A percentile compares a stretch with the other conserved stretches of the same genome.
phyloP scores from a whole-genome alignment of 2,797 vertebrate genomes.

The Xenopus petersii region DNA sequence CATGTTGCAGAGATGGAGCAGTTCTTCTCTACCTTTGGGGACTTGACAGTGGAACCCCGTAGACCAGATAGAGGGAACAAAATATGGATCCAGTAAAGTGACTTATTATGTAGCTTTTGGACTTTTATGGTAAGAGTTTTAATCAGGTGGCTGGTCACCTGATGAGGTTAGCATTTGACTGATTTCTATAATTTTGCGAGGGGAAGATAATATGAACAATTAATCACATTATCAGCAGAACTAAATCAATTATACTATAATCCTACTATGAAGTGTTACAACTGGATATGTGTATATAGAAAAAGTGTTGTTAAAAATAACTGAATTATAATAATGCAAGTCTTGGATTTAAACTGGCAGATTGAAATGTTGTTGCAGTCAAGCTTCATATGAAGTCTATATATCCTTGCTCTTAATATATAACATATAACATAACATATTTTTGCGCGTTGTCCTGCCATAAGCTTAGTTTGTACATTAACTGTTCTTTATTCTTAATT shows the following conservation, averaged over 20 bases:
- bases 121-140: slow-evolving; percentile 36
- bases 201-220: slow-evolving; percentile 52
- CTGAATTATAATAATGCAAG: slow-evolving; percentile 81
- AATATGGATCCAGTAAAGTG: slow-evolving; percentile 92
- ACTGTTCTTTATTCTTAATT: slow-evolving; percentile 60
- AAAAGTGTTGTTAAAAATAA: slow-evolving; percentile 56
- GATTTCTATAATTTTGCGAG: slow-evolving; percentile 53
- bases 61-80: slow-evolving; percentile 85
- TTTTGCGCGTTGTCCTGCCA: slow-evolving; percentile 81
- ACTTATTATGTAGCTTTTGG: slow-evolving; percentile 44
- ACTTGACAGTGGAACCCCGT: slow-evolving; percentile 85
- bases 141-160: slow-evolving; percentile 71
- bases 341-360: slow-evolving; percentile 61
- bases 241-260: slow-evolving; percentile 65
- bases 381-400: slow-evolving; percentile 82
- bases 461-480: slow-evolving; percentile 77
- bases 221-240: slow-evolving; percentile 47
- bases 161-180: slow-evolving; percentile 60
- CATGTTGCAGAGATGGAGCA: slow-evolving; percentile 98
- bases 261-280: slow-evolving; percentile 73
- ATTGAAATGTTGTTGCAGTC: slow-evolving; percentile 72
- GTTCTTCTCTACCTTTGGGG: slow-evolving; percentile 96
- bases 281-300: slow-evolving; percentile 80
- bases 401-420: slow-evolving; percentile 85
- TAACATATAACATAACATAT: slow-evolving; percentile 55